Evolutionary conservation across 2,797 vertebrate genomes (phyloP).

Genomic region (Sparidentex hasta): DNA sequence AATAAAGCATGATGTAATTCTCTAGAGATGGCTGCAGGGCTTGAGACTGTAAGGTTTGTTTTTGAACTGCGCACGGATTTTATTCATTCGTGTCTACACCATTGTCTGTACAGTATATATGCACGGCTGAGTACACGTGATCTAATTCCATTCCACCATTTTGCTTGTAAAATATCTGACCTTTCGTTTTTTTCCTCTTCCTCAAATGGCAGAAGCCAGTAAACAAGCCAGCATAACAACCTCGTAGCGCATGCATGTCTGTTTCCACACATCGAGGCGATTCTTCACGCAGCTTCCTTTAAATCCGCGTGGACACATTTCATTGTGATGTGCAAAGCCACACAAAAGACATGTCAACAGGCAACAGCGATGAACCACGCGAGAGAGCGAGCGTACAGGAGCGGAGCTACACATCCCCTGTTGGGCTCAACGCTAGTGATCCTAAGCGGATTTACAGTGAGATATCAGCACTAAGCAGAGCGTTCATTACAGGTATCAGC

Average conservation of each 20-base stretch:
- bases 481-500: constrained; percentile 77
- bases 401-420: constrained; percentile 35
- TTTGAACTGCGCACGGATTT: not conserved
- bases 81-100: constrained; percentile 10
- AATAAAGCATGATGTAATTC: constrained; percentile 3
- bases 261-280: constrained; percentile 41
- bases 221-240: constrained; percentile 13
- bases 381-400: constrained; percentile 31
- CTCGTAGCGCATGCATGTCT: constrained; percentile 42
- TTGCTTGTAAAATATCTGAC: not conserved
- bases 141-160: not conserved
- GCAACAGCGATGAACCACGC: constrained; percentile 27
- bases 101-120: constrained; percentile 3
- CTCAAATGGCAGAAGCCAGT: not conserved
- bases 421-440: constrained; percentile 52
- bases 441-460: constrained; percentile 76
- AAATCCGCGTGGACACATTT: constrained; percentile 65
- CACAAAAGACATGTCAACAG: constrained; percentile 39
- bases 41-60: constrained; percentile 28
- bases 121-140: not conserved
- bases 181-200: constrained; percentile 6
- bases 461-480: constrained; percentile 76
- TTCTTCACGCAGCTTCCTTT: constrained; percentile 24
- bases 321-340: constrained; percentile 44
- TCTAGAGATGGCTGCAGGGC: constrained; percentile 16